Evolutionary conservation across 1,140 invertebrate genomes (phyloP).

Genomic region (Acyrthosiphon pisum): DNA sequence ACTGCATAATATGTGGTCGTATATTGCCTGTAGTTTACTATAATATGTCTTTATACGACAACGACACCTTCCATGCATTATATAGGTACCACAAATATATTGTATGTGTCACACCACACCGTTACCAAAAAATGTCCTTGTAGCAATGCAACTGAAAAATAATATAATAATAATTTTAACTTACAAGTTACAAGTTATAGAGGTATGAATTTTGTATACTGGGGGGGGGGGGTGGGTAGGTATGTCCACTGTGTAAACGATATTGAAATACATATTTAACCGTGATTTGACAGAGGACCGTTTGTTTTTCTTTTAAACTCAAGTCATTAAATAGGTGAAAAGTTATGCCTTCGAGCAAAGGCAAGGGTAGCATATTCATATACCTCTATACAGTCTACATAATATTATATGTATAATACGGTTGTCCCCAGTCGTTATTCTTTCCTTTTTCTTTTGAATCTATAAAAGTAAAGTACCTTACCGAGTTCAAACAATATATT

Average conservation of each 20-base stretch:
- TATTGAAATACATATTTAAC: not conserved
- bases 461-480: not conserved
- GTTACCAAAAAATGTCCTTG: not conserved
- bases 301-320: slow-evolving; percentile 16
- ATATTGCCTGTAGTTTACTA: not conserved
- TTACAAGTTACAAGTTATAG: not conserved
- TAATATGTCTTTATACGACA: not conserved
- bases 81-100: not conserved
- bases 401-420: not conserved
- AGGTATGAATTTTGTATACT: not conserved
- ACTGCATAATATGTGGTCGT: too few relatives aligned
- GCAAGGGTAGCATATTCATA: not conserved
- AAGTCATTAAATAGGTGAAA: not conserved
- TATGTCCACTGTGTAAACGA: not conserved
- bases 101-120: not conserved
- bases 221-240: not conserved
- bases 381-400: not conserved
- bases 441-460: not conserved
- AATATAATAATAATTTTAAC: not conserved
- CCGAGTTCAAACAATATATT: slow-evolving; percentile 3
- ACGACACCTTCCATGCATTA: not conserved
- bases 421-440: not conserved
- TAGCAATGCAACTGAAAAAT: not conserved
- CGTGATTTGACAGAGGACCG: not conserved
- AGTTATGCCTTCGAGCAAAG: not conserved